Evolutionary conservation across 2,888 invertebrate genomes (phyloP).

Genomic region (Machimus atricapillus): DNA sequence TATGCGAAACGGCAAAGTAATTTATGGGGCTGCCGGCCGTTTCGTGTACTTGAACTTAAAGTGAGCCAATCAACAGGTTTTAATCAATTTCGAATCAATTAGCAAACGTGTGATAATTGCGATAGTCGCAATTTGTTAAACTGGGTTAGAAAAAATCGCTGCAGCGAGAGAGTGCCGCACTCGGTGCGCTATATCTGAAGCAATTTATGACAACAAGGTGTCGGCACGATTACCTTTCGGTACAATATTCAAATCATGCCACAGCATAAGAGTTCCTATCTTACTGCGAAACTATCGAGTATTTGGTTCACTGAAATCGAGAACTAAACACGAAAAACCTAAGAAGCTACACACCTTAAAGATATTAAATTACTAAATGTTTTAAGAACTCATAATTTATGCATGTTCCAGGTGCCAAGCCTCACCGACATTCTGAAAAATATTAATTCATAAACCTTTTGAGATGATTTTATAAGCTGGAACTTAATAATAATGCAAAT

Average conservation of each 20-base stretch:
- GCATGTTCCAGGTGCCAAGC: too few species aligned
- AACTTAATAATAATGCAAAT: too few species aligned
- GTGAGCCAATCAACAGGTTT: conserved; percentile 40
- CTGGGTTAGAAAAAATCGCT: conserved; percentile 5
- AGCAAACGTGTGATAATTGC: conserved; percentile 62
- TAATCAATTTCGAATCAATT: conserved; percentile 63
- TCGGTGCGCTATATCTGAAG: neutral
- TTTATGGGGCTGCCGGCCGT: conserved; percentile 22
- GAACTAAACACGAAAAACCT: neutral
- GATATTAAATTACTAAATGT: neutral
- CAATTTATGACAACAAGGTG: neutral
- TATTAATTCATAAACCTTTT: too few species aligned
- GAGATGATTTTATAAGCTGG: too few species aligned
- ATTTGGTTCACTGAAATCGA: neutral
- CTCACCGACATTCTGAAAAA: too few species aligned
- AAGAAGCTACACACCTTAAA: neutral
- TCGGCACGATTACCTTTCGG: neutral
- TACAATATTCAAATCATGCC: neutral
- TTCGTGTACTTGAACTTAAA: conserved; percentile 35
- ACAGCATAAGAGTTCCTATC: neutral
- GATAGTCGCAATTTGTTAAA: conserved; percentile 54
- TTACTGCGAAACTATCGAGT: neutral
- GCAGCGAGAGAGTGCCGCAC: neutral
- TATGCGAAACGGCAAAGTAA: conserved; percentile 21
- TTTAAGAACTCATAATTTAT: neutral